Evolutionary conservation across 2,888 invertebrate genomes (phyloP), one percentile per base, ranked within the genome.

Genomic region (Clunio marinus): DNA sequence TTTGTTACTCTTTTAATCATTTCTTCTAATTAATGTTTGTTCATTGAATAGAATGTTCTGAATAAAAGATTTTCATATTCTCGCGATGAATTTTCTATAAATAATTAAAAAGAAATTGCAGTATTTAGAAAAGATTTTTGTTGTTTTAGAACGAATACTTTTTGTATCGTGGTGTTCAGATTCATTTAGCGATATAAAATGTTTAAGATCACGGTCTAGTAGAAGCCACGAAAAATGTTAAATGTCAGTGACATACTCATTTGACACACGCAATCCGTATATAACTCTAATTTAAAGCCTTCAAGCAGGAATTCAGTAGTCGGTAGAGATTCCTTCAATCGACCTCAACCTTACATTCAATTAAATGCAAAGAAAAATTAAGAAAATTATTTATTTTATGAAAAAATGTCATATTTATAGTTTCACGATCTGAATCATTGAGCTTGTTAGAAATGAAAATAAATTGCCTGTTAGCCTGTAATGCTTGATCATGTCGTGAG

Each of bases 341-440:
- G 63, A 63, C 63, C 63, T 63, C 63, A 63, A 63, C 63, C 63
- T 63, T 46, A n/a, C n/a, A n/a, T 60, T 60, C 22, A n/a, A 17
- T 25, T 25, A 13, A 10, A 17, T 8, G 7, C 10, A 51, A 51
- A 51, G 15, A 10, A 10, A 32, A 32, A 7, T 32, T 32, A 10
- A n/a, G n/a, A n/a, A n/a, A n/a, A n/a, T n/a, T n/a, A n/a, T n/a
- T n/a, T n/a, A n/a, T n/a, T n/a, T n/a, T n/a, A n/a, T n/a, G n/a
- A n/a, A n/a, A n/a, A n/a, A n/a, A n/a, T n/a, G n/a, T 32, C 32
- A 32, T 32, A 32, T 41, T n/a, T n/a, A 41, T 41, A 41, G 41
- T 41, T n/a, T n/a, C n/a, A n/a, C n/a, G n/a, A n/a, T 41, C 41
- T 41, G 41, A 41, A 5, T 41, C 41, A 41, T 41, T 41, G 41